Evolutionary conservation across 2,113 vertebrate species (phyloP), one percentile per base, ranked within the genome.

Genomic region (Electrona antarctica): DNA sequence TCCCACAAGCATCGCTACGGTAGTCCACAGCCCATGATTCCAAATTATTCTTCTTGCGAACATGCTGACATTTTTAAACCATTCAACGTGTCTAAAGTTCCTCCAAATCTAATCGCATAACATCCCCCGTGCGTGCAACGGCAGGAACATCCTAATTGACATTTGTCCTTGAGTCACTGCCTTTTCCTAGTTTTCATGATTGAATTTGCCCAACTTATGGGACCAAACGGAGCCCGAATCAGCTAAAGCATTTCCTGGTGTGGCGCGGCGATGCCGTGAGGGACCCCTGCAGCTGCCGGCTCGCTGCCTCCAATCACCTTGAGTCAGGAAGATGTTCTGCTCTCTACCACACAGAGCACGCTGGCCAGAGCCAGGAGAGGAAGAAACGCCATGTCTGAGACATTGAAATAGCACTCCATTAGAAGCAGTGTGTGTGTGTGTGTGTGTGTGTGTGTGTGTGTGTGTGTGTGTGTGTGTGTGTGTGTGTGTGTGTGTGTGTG

Each of bases 371-470:
- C 56, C 15, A 64, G 80, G 69, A 51, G 69, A 13, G 52, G 76
- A 79, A 80, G 33, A 87, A 84, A 78, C 59, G 82, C 69, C 74
- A 11, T 15, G 69, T 72, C 83, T 87, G 54, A 59, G 50, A 52
- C 9, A 13, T 13, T 73, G 64, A 79, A 72, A 68, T 74, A 71
- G 81, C 82, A 75, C 76, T 89, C 81, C 77, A 59, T 60, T 69
- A 64, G 9, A 74, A 57, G 64, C 59, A 54, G 76, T 74, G 52
- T 56, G 57, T 28, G 47, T 14, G 77, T 62, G 70, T 46, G 58
- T 21, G 62, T 28, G 57, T 55, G 57, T 50, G 76, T 63, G 64
- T 71, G 41, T 21, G 63, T 56, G 69, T 64, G 41, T 41, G 60
- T 56, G 64, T 15, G 54, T 29, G 51, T 15, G 21, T 45, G 54